These are phyloP conservation scores for Pelodiscus sinensis DNA, from an alignment of 2,113 vertebrate genomes.

Conservation along the genomic window DNA sequence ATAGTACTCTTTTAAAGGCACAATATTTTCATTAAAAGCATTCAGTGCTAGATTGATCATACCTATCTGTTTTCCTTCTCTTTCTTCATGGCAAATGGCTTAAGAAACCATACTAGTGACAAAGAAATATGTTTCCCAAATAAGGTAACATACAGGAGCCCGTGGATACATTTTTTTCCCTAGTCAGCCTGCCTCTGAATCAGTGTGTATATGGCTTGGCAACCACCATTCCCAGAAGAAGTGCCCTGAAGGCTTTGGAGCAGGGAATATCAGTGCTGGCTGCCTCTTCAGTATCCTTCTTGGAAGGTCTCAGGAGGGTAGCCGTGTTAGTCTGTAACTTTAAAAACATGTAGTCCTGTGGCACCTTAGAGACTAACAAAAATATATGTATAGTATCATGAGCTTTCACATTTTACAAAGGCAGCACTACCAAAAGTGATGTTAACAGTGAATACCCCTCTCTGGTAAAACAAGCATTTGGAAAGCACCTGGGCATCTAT, in stretches of 20 bases:
- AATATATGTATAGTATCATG: too few relatives aligned
- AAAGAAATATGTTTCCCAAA: conserved; percentile 55
- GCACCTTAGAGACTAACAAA: too few relatives aligned
- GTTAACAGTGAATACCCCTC: not conserved
- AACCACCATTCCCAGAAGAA: not conserved
- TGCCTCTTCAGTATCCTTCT: not conserved
- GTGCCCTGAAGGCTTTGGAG: conserved; percentile 17
- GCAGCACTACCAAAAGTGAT: conserved; percentile 39
- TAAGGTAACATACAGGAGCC: conserved; percentile 46
- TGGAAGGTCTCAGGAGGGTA: not conserved
- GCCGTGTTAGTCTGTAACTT: too few relatives aligned
- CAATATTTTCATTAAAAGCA: conserved; percentile 67
- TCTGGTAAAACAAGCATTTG: conserved; percentile 21
- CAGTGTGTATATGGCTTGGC: conserved; percentile 22
- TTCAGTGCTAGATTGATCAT: conserved; percentile 55
- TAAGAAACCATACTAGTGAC: conserved; percentile 46
- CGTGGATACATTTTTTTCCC: conserved; percentile 34
- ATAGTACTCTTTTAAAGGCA: conserved; percentile 57
- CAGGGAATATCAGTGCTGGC: not conserved
- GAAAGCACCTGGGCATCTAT: conserved; percentile 35
- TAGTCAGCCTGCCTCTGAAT: conserved; percentile 39
- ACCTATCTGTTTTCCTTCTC: conserved; percentile 23
- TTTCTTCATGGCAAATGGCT: conserved; percentile 38
- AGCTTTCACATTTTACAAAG: conserved; percentile 11
- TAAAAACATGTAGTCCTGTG: too few relatives aligned